Percentiles rank a stretch among this genome's conserved stretches.
phyloP scores from a whole-genome alignment of 2,113 vertebrate genomes.

The Zosterops borbonicus region DNA sequence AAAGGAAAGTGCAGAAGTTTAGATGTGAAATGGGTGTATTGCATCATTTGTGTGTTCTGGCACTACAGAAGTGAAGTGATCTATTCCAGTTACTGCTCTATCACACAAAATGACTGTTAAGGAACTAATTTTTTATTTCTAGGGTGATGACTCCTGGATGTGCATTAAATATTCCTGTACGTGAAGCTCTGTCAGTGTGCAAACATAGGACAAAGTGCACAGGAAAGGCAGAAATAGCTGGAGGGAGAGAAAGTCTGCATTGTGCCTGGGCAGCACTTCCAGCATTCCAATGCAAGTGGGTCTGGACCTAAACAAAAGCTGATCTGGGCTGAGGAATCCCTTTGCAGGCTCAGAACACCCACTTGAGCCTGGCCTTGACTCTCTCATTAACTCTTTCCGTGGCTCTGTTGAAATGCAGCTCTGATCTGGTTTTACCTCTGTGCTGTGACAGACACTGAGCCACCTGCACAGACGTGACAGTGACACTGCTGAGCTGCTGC shows the following conservation, averaged over 20 bases:
- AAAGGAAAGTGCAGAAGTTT: background rate
- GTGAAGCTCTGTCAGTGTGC: background rate
- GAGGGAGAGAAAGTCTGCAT: conserved; percentile 5
- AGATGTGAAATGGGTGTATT: background rate
- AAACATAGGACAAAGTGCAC: background rate
- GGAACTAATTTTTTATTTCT: background rate
- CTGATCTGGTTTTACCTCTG: background rate
- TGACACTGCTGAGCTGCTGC: background rate
- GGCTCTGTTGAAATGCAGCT: background rate
- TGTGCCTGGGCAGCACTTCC: conserved; percentile 1
- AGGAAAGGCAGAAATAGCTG: background rate
- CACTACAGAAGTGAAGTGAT: too few species aligned
- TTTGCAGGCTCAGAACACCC: conserved; percentile 20
- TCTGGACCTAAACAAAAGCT: conserved; percentile 29
- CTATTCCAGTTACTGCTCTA: background rate
- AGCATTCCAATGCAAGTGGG: conserved; percentile 12
- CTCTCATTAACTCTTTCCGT: background rate
- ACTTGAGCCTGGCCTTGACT: background rate
- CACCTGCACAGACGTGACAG: background rate
- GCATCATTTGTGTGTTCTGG: background rate
- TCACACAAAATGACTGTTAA: background rate
- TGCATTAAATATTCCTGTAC: background rate
- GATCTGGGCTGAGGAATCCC: conserved; percentile 18
- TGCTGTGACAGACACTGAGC: background rate
- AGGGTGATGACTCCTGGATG: background rate